Base-by-base conservation (phyloP, 2,113 vertebrate genomes). In the Rhinolophus ferrumequinum region DNA sequence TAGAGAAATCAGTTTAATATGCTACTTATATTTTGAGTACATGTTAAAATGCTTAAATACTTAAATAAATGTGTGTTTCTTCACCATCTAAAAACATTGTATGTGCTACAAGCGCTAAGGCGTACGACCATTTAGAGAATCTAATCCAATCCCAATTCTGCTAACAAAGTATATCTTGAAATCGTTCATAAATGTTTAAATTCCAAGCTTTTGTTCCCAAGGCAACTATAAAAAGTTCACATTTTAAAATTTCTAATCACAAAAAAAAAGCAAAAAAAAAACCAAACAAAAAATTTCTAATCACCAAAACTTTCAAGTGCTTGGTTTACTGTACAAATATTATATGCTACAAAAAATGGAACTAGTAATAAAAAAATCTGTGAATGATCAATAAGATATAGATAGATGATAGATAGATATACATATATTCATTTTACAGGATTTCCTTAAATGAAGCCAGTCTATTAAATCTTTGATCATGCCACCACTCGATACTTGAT, bases 141-240 rank as follows among this genome's bases (percentile, higher is more conserved):
- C 33, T 28, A 50, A n/a, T 13, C 47, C 8, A 28, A 92, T 30
- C 28, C 54, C 54, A 85, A 60, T 52, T 62, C 90, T 50, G 44
- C 56, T 67, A 56, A 86, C 22, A 52, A 87, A 80, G 56, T 10
- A 77, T 62, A 82, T 22, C 83, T 26, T 84, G 13, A 84, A 87
- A 92, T 12, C 83, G 18, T 75, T 88, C 73, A 87, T 7, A 90
- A 72, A 86, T 13, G 33, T 77, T 90, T 90, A 72, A 70, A 75
- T 70, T 76, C 54, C 67, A 88, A 94, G 93, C 12, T 52, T 90
- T 33, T 84, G 44, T 72, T 92, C 26, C 80, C 38, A 95, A 73
- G 60, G 38, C 47, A 93, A 96, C 44, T 64, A 58, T 47, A 88
- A 84, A 73, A 62, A 72, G 28, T 44, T 14, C 26, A 82, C n/a